These are phyloP conservation scores for Globia sparganii DNA, from an alignment of 2,888 invertebrate genomes.

Conservation along the genomic window DNA sequence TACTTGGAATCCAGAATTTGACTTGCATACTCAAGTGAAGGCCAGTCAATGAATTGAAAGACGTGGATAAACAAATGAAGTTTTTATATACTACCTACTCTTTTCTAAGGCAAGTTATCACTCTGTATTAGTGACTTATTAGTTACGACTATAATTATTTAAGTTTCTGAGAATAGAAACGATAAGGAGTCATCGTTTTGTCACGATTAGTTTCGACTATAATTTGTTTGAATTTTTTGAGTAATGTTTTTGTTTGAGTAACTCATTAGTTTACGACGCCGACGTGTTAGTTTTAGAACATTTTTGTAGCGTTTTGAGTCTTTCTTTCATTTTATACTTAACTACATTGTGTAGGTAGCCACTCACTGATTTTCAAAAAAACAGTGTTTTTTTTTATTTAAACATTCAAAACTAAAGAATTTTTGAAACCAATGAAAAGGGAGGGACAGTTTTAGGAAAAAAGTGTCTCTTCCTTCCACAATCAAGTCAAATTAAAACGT, in stretches of 20 bases:
- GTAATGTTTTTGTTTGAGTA: conserved; percentile 48
- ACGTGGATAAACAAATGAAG: conserved; percentile 37
- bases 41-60: conserved; percentile 33
- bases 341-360: neutral
- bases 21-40: conserved; percentile 32
- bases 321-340: neutral
- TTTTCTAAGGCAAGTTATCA: conserved; percentile 36
- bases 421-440: neutral
- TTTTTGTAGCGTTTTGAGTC: neutral
- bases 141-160: conserved; percentile 1
- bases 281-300: neutral
- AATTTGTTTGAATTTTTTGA: conserved; percentile 25
- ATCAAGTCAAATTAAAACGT: conserved; percentile 32
- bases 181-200: conserved; percentile 44
- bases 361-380: neutral
- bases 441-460: neutral
- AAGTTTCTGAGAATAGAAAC: conserved; percentile 39
- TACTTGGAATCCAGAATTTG: conserved; percentile 38
- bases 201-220: conserved; percentile 37
- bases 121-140: conserved; percentile 40
- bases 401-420: neutral
- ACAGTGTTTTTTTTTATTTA: neutral
- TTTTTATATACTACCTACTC: neutral
- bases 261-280: conserved; percentile 23
- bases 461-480: neutral